These are phyloP conservation scores for Mimumesa dahlbomi DNA, from an alignment of 2,888 invertebrate species.

Conservation along the genomic window DNA sequence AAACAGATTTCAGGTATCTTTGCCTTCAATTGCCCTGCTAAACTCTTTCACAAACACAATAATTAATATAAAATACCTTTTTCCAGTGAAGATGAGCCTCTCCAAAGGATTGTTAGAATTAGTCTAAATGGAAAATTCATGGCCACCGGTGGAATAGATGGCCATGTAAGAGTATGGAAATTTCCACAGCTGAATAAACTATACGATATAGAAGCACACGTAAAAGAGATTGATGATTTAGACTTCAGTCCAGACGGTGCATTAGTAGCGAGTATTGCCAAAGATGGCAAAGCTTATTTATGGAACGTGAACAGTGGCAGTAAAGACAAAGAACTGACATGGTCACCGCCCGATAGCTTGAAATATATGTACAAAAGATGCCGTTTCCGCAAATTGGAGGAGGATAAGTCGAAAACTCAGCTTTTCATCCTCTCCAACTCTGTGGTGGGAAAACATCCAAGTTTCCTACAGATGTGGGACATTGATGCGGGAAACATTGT, in stretches of 20 bases:
- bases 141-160: constrained; percentile 96
- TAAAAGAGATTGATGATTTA: constrained; percentile 95
- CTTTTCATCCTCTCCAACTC: constrained; percentile 93
- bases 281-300: constrained; percentile 91
- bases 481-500: constrained; percentile 83
- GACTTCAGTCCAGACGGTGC: constrained; percentile 92
- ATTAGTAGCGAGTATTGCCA: constrained; percentile 90
- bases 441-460: constrained; percentile 86
- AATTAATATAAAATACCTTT: background rate
- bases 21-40: too few species aligned
- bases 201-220: constrained; percentile 89
- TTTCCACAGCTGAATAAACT: constrained; percentile 90
- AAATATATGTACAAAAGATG: constrained; percentile 93
- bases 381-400: constrained; percentile 83
- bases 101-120: constrained; percentile 92
- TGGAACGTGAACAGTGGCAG: constrained; percentile 88
- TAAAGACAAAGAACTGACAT: constrained; percentile 86
- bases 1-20: constrained; percentile 91
- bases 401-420: constrained; percentile 84
- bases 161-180: constrained; percentile 92
- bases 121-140: constrained; percentile 89
- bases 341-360: constrained; percentile 88
- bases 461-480: constrained; percentile 91
- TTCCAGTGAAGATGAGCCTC: constrained; percentile 85
- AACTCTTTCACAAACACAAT: background rate